Evolutionary conservation across 1,140 invertebrate species (phyloP), one percentile per base, ranked within the genome.

Genomic region (Neodiprion lecontei): DNA sequence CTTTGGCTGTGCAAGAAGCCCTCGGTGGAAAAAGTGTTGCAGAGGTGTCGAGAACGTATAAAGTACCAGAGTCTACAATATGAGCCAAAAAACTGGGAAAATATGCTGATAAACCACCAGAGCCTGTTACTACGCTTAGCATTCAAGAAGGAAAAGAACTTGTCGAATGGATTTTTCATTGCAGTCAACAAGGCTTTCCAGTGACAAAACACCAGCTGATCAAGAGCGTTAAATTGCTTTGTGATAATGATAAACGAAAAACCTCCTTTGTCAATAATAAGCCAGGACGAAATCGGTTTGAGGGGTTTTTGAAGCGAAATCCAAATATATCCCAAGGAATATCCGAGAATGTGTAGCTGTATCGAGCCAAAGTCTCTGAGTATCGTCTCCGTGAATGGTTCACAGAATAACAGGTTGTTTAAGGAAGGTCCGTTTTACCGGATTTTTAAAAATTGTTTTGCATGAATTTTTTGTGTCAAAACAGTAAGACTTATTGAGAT

Each of bases 271-370:
- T 61, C 7, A 71, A 77, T 69, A 70, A 75, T 61, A 73, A 49
- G 53, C 76, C 76, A 68, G 76, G 76, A 9, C 66, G 72, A 48
- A n/a, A n/a, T 48, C 75, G 76, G 76, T 73, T 61, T 48, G 72
- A 77, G 65, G 49, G 47, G 10, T 77, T 77, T 69, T 72, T 75
- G 28, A 73, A 74, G 49, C 69, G 76, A 17, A 53, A 74, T 50
- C 28, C 67, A 4, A 67, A 73, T 48, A 67, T 73, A 8, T 28
- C 53, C 40, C 40, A 40, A 47, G 70, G 49, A 74, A 67, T 73
- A 9, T 61, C 47, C 49, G 28, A 75, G 61, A 73, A 72, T 69
- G 4, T 74, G 7, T 74, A 14, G 11, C 23, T 61, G 23, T 68
- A 48, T 49, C 28, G 67, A 65, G 72, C 72, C 8, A 67, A 67